Percentiles rank a stretch among this genome's conserved stretches.
Conservation (phyloP, 1,140 invertebrate species). For the Steinernema khuongi region DNA sequence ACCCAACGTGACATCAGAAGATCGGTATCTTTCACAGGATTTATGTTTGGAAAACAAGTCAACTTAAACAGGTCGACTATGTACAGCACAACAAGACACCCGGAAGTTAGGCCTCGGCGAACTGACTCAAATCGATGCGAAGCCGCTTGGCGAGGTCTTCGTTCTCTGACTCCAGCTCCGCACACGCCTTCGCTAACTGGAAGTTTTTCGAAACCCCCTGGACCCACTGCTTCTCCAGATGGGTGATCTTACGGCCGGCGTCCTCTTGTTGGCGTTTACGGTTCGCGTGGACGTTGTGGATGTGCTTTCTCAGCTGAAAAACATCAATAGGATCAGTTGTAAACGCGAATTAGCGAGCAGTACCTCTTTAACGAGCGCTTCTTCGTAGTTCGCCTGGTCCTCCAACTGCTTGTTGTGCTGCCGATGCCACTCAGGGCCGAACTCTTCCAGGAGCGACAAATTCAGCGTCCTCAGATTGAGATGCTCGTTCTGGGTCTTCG, state of each 20-base stretch:
- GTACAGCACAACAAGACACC: neutral
- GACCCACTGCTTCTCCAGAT: slow-evolving; percentile 30
- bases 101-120: neutral
- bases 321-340: neutral
- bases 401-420: slow-evolving; percentile 29
- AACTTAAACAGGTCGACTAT: neutral
- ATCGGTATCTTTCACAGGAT: too few species aligned
- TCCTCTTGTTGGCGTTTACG: slow-evolving; percentile 33
- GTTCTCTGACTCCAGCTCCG: neutral
- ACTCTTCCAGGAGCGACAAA: slow-evolving; percentile 36
- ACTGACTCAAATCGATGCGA: neutral
- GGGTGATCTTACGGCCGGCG: slow-evolving; percentile 26
- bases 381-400: slow-evolving; percentile 15
- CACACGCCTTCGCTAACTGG: slow-evolving; percentile 21
- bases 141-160: neutral
- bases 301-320: slow-evolving; percentile 12
- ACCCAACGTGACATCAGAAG: too few species aligned
- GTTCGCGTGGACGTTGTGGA: slow-evolving; percentile 31
- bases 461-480: slow-evolving; percentile 30
- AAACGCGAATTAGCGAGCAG: neutral
- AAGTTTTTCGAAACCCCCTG: slow-evolving; percentile 35
- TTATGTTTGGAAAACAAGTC: too few species aligned
- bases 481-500: slow-evolving; percentile 40
- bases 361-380: slow-evolving; percentile 25
- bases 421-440: slow-evolving; percentile 25